A percentile compares a stretch with the other conserved stretches of the same genome.
Conservation (phyloP, 2,888 invertebrate genomes). For the Phanerotoma sp. region DNA sequence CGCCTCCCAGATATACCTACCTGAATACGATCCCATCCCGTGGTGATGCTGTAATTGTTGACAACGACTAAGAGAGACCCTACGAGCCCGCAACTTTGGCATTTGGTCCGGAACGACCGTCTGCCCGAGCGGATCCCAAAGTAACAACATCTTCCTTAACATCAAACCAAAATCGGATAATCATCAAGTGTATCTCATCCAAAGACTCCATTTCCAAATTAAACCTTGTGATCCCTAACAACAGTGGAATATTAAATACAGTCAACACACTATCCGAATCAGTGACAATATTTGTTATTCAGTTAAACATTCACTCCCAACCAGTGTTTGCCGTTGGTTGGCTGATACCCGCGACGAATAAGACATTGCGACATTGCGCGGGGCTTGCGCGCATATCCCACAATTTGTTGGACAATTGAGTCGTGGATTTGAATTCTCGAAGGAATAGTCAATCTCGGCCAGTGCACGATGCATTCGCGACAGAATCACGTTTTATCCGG, state of each 20-base stretch:
- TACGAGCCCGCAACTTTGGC: neutral
- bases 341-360: slow-evolving; percentile 31
- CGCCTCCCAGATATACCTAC: slow-evolving; percentile 28
- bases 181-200: too few species aligned
- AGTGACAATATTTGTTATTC: too few species aligned
- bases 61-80: slow-evolving; percentile 40
- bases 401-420: neutral
- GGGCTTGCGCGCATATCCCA: slow-evolving; percentile 22
- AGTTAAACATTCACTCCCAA: too few species aligned
- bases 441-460: neutral
- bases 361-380: slow-evolving; percentile 28
- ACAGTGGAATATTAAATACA: too few species aligned
- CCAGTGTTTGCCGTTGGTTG: slow-evolving; percentile 30
- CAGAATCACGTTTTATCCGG: too few species aligned
- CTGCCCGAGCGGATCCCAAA: too few species aligned
- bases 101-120: neutral
- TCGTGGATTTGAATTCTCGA: neutral
- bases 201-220: too few species aligned
- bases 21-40: slow-evolving; percentile 44
- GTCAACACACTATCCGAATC: too few species aligned
- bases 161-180: too few species aligned
- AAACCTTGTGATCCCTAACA: too few species aligned
- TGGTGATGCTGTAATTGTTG: slow-evolving; percentile 53
- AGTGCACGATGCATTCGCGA: neutral
- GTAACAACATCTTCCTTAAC: too few species aligned